These are phyloP conservation scores for Pseudochirops corinnae DNA, from an alignment of 2,797 vertebrate genomes.

Conservation along the genomic window DNA sequence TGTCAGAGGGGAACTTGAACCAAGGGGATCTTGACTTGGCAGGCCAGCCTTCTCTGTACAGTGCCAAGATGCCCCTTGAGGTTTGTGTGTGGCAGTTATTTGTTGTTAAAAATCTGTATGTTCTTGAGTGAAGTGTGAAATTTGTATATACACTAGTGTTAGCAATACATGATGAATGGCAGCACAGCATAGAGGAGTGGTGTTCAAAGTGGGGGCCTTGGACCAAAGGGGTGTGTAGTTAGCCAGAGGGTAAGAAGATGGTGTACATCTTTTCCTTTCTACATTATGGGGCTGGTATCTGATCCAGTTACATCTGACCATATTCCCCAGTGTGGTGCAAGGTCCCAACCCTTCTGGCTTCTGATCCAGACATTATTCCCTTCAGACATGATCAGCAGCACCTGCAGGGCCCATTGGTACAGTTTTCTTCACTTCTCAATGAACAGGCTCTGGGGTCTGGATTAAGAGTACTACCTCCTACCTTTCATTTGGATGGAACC, in stretches of 20 bases:
- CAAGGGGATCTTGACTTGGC: neutral
- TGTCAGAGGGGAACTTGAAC: neutral
- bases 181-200: neutral
- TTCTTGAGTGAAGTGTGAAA: neutral
- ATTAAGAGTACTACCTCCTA: no score
- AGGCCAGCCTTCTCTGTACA: neutral
- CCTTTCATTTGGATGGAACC: neutral
- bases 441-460: neutral
- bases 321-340: neutral
- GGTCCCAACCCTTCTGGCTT: neutral
- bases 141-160: neutral
- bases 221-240: neutral
- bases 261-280: neutral
- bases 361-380: neutral
- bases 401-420: neutral
- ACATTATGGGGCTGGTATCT: neutral
- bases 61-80: neutral
- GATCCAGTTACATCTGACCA: neutral
- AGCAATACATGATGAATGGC: neutral
- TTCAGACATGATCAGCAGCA: neutral
- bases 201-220: neutral
- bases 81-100: neutral
- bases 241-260: neutral
- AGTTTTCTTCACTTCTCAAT: neutral
- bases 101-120: no score